Evolutionary conservation across 2,113 vertebrate genomes (phyloP), one percentile per base, ranked within the genome.

Genomic region (Datnioides undecimradiatus): DNA sequence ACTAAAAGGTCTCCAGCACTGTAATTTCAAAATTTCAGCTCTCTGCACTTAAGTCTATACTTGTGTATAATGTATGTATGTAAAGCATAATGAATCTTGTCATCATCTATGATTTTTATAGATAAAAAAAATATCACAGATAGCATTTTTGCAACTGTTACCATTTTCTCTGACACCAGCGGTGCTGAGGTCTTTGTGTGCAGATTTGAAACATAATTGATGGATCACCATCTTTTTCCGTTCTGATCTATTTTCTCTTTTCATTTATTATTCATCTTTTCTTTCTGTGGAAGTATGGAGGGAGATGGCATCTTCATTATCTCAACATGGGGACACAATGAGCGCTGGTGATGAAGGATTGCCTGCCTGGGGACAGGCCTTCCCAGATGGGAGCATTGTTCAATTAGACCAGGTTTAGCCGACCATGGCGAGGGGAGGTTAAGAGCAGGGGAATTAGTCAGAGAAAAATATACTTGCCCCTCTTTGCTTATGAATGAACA

Each of bases 321-420:
- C 55, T 36, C 58, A 73, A 82, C 46, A 65, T 14, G 46, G 73
- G 60, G 76, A 83, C 64, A 86, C 38, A 36, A 43, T 62, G 68
- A 77, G 29, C 31, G 21, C 23, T 62, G 29, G 64, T 80, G 79
- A 91, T 88, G 90, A 92, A 90, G 84, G 76, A 92, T 86, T 52
- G 66, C 66, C 80, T 76, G 74, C 73, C 78, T 79, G 64, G 40
- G 82, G 87, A 89, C 76, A 88, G 34, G 58, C 23, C 65, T 76
- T 84, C 82, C 87, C 87, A 89, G 75, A 90, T 86, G 87, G 81
- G 55, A 71, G 76, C 76, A 63, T 58, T 62, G 70, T 86, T 89
- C 77, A 90, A 88, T 92, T 90, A 93, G 40, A 68, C 51, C 10
- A 17, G 64, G 88, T 74, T 85, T 77, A 83, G 75, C 51, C 67